Conservation (phyloP, 2,888 invertebrate species). For the Eurytoma californica region DNA sequence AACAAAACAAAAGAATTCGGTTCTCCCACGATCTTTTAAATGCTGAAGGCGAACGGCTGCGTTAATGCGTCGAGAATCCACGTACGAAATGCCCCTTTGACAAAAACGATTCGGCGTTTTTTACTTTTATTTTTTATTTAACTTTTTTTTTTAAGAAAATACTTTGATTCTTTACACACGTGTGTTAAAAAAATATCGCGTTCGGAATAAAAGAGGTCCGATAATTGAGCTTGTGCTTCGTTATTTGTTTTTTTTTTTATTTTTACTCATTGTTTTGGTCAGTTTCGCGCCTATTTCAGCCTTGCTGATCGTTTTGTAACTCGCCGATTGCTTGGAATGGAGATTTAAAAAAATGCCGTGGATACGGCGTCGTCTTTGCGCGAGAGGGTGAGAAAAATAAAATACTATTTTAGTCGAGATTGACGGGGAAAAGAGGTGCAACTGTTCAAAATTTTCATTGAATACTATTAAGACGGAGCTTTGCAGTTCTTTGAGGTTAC, state of each 20-base stretch:
- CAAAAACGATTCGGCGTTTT: conserved; percentile 41
- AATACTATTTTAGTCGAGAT: conserved; percentile 50
- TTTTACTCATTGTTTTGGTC: no score
- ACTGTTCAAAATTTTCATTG: conserved; percentile 19
- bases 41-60: conserved; percentile 58
- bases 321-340: conserved; percentile 41
- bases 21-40: conserved; percentile 48
- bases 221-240: conserved; percentile 51
- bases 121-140: conserved; percentile 6
- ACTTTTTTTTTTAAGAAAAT: conserved; percentile 42
- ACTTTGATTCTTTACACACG: conserved; percentile 26
- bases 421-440: conserved; percentile 19
- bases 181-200: conserved; percentile 48
- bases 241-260: conserved; percentile 23
- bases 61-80: conserved; percentile 37
- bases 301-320: conserved; percentile 20
- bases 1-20: neutral
- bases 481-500: conserved; percentile 10
- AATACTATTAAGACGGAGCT: conserved; percentile 47
- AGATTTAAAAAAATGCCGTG: conserved; percentile 43
- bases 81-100: conserved; percentile 47
- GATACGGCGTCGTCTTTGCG: conserved; percentile 10
- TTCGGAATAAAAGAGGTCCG: conserved; percentile 49
- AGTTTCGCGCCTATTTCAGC: no score
- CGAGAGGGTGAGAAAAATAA: neutral